These are phyloP conservation scores for Pitta sordida DNA, from an alignment of 2,113 vertebrate genomes.

Conservation along the genomic window DNA sequence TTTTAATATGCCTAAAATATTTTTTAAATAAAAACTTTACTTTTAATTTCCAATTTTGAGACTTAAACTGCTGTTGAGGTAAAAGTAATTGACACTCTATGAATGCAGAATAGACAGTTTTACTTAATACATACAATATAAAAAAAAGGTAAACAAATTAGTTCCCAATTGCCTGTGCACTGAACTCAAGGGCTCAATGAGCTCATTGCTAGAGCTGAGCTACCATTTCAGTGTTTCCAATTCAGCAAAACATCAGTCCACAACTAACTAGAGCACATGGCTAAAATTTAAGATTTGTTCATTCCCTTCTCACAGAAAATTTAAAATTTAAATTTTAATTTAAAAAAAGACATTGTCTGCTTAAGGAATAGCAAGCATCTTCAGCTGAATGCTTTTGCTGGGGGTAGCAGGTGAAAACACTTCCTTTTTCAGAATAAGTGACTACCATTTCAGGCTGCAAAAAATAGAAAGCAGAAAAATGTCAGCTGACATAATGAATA, in stretches of 20 bases:
- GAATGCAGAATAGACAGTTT: background rate
- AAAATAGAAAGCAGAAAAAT: constrained; percentile 66
- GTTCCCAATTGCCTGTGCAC: background rate
- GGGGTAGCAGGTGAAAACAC: constrained; percentile 51
- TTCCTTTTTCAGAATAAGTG: constrained; percentile 40
- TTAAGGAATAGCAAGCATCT: background rate
- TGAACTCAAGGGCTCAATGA: background rate
- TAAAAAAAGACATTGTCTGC: background rate
- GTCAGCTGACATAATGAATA: constrained; percentile 67
- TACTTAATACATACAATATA: background rate
- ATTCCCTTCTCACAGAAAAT: background rate
- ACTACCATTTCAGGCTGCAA: constrained; percentile 54
- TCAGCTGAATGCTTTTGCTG: background rate
- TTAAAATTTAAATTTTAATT: background rate
- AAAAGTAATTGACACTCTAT: background rate
- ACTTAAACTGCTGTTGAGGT: background rate
- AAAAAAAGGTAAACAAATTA: background rate
- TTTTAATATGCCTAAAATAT: background rate
- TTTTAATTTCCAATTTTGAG: background rate
- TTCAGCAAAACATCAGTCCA: background rate
- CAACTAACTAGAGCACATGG: background rate
- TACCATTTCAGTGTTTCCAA: background rate
- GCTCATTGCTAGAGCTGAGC: background rate
- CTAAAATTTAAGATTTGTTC: background rate
- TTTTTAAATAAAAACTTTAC: background rate